Evolutionary conservation across 2,113 vertebrate species (phyloP).

Genomic region (Poeciliopsis turrubarensis): DNA sequence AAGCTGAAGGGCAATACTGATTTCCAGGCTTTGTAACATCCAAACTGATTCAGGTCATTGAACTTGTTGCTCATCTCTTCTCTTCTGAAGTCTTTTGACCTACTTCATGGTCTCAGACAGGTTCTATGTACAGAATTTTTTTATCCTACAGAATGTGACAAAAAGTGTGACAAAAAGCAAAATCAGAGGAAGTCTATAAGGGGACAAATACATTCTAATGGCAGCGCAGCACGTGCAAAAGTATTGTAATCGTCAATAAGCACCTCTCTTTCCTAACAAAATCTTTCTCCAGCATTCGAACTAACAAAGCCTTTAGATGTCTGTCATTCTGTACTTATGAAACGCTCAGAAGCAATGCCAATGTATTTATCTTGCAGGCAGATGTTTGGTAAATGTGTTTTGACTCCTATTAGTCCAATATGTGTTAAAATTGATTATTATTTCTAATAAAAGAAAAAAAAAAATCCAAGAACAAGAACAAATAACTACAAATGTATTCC

Average conservation of each 20-base stretch:
- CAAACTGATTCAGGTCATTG: neutral
- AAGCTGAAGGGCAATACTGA: too few relatives aligned
- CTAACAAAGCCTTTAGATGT: slow-evolving; percentile 4
- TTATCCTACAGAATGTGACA: neutral
- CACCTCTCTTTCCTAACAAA: neutral
- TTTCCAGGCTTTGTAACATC: too few relatives aligned
- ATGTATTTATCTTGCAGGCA: neutral
- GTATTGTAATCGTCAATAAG: neutral
- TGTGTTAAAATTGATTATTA: neutral
- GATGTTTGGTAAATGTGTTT: neutral
- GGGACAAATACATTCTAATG: neutral
- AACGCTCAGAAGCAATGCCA: slow-evolving; percentile 45
- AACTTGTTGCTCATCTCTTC: neutral
- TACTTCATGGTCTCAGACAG: neutral
- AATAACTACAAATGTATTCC: too few relatives aligned
- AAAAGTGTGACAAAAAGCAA: neutral
- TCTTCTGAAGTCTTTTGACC: neutral
- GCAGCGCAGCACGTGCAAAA: neutral
- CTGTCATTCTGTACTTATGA: slow-evolving; percentile 40
- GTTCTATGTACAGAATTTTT: neutral
- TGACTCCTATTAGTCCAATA: neutral
- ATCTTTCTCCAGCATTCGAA: neutral
- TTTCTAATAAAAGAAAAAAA: too few relatives aligned
- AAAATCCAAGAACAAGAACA: too few relatives aligned
- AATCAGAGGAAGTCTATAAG: neutral